A percentile compares a stretch with the other conserved stretches of the same genome.
These are phyloP conservation scores for Psix sp. DNA, from an alignment of 1,140 invertebrate species.

Conservation along the genomic window DNA sequence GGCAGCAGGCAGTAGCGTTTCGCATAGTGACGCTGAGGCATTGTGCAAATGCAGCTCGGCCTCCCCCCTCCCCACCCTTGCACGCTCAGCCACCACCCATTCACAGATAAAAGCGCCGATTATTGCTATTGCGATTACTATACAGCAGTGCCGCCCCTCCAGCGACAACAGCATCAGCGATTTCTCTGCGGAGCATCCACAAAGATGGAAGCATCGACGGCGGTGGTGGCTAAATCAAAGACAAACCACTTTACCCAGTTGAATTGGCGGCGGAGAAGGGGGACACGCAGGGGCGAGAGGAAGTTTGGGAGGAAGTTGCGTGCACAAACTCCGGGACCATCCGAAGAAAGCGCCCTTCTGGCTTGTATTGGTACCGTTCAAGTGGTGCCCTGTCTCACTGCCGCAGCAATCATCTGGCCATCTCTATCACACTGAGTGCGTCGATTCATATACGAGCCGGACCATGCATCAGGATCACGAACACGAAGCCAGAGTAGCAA, in stretches of 20 bases:
- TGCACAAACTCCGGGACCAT: conserved; percentile 65
- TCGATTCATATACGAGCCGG: conserved; percentile 40
- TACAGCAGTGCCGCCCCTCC: conserved; percentile 40
- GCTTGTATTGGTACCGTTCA: conserved; percentile 43
- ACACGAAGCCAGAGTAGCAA: conserved; percentile 28
- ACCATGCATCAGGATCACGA: conserved; percentile 47
- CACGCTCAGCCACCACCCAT: conserved; percentile 30
- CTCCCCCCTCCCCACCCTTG: conserved; percentile 8
- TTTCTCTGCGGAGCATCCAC: conserved; percentile 54
- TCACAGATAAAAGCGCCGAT: conserved; percentile 53
- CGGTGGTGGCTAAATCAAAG: conserved; percentile 75
- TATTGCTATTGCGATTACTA: conserved; percentile 54
- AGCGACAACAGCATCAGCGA: conserved; percentile 50
- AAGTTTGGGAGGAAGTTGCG: conserved; percentile 54
- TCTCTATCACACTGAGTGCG: conserved; percentile 26
- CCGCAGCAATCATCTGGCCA: conserved; percentile 11
- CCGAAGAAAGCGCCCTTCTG: conserved; percentile 25
- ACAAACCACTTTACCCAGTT: conserved; percentile 76
- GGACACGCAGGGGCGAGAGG: conserved; percentile 37
- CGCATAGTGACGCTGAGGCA: conserved; percentile 30
- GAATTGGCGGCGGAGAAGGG: conserved; percentile 57
- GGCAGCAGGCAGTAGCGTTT: conserved; percentile 42
- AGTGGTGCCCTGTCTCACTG: conserved; percentile 11
- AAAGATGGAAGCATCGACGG: conserved; percentile 57
- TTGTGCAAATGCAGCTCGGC: conserved; percentile 38